A percentile compares a stretch with the other conserved stretches of the same genome.
Evolutionary conservation across 2,113 vertebrate genomes (phyloP).

Genomic region (Carassius gibelio): DNA sequence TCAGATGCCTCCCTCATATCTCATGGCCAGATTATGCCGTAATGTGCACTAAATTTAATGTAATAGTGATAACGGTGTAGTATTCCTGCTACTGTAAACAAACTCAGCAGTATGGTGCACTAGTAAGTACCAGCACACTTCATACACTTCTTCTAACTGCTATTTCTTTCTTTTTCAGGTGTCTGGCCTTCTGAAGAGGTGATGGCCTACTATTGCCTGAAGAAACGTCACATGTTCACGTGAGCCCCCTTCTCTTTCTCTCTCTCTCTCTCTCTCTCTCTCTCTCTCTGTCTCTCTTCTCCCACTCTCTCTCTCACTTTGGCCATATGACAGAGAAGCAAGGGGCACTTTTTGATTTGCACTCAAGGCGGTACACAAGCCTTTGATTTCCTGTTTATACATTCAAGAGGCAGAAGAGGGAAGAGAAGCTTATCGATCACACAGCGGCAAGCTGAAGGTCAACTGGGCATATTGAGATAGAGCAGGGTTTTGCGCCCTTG

Average conservation of each 20-base stretch:
- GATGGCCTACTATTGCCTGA: slow-evolving; percentile 94
- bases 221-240: slow-evolving; percentile 88
- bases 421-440: slow-evolving; percentile 90
- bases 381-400: slow-evolving; percentile 93
- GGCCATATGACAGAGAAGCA: slow-evolving; percentile 76
- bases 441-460: slow-evolving; percentile 88
- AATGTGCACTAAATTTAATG: background rate
- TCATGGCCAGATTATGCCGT: background rate
- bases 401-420: slow-evolving; percentile 80
- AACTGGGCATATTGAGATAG: slow-evolving; percentile 63
- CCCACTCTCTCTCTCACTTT: slow-evolving; percentile 47
- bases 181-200: slow-evolving; percentile 98
- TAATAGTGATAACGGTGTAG: background rate
- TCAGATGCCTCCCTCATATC: background rate
- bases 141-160: slow-evolving; percentile 38
- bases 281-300: background rate
- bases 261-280: background rate
- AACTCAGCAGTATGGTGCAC: background rate
- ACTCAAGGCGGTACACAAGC: slow-evolving; percentile 90
- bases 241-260: slow-evolving; percentile 63
- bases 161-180: slow-evolving; percentile 73
- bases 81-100: background rate
- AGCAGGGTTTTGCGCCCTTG: slow-evolving; percentile 50
- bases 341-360: slow-evolving; percentile 95
- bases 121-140: background rate